Evolutionary conservation across 2,113 vertebrate species (phyloP), one percentile per base, ranked within the genome.

Genomic region (Macquaria ambigua): DNA sequence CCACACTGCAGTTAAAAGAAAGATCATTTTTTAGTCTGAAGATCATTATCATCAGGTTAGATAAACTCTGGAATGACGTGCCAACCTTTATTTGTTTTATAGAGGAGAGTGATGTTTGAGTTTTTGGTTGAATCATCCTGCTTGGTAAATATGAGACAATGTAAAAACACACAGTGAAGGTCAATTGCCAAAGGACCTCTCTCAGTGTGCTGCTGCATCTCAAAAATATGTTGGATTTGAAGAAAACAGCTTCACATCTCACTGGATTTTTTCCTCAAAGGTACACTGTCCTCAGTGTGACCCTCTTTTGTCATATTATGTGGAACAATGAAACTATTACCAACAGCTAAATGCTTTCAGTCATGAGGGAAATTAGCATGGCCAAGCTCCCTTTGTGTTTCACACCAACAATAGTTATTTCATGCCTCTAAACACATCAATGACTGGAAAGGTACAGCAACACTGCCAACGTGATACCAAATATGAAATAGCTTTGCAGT

Each of bases 351-450:
- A 87, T 50, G 67, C 61, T 50, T 66, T 66, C 43, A 18, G 75
- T 70, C 82, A 75, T 77, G 61, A 84, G 72, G 79, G 79, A 87
- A 90, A 90, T 85, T 72, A 77, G 64, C 86, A 72, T 64, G 21
- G 66, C 67, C 72, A 66, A 56, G 78, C 72, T 75, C 52, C 68
- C 52, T 77, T 59, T 82, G 69, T 67, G 69, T 87, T 88, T 69
- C 52, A 50, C 74, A 79, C n/a, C 52, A 85, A 79, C 73, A 71
- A 64, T 72, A 50, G 48, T 81, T 69, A 84, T 81, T 87, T 86
- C 46, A 77, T 75, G 39, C 66, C 34, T 76, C 61, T 23, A 56
- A 74, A 83, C 63, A 79, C 66, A 72, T 62, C 48, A 75, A 59
- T 67, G 37, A 8, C 21, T 59, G 52, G 41, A 77, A 69, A 66